phyloP scores from a whole-genome alignment of 1,140 invertebrate genomes.

The Patella vulgata region DNA sequence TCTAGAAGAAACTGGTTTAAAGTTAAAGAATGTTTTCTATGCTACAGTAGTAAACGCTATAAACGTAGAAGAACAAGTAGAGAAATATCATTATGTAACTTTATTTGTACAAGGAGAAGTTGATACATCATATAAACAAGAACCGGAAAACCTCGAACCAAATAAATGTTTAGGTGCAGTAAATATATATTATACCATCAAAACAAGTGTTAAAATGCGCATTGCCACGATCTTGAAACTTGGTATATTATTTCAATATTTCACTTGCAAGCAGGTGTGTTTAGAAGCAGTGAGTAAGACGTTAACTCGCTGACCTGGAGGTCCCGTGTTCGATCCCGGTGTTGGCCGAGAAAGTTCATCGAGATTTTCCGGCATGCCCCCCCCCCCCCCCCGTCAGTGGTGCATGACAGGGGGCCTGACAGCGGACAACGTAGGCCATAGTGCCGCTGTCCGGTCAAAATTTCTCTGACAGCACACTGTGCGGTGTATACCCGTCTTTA shows the following conservation, averaged over 20 bases:
- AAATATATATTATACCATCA: background rate
- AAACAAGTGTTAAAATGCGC: background rate
- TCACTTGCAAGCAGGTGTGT: background rate
- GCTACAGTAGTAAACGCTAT: conserved; percentile 30
- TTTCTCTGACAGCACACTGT: no score
- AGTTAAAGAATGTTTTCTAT: conserved; percentile 20
- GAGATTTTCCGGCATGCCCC: no score
- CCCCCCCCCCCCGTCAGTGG: no score
- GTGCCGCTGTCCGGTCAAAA: no score
- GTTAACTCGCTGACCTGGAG: no score
- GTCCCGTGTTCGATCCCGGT: no score
- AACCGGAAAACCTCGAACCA: conserved; percentile 35
- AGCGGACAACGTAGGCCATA: no score
- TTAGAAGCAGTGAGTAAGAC: background rate
- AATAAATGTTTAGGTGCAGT: conserved; percentile 31
- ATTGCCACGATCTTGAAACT: background rate
- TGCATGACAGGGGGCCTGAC: no score
- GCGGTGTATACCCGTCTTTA: no score
- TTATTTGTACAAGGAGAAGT: conserved; percentile 36
- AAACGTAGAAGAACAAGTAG: background rate
- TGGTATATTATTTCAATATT: background rate
- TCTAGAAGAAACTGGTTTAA: conserved; percentile 33
- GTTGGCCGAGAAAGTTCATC: no score
- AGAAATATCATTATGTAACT: conserved; percentile 40
- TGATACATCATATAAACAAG: conserved; percentile 11